These are phyloP conservation scores for Andricus grossulariae DNA, from an alignment of 1,140 invertebrate species.

Conservation along the genomic window DNA sequence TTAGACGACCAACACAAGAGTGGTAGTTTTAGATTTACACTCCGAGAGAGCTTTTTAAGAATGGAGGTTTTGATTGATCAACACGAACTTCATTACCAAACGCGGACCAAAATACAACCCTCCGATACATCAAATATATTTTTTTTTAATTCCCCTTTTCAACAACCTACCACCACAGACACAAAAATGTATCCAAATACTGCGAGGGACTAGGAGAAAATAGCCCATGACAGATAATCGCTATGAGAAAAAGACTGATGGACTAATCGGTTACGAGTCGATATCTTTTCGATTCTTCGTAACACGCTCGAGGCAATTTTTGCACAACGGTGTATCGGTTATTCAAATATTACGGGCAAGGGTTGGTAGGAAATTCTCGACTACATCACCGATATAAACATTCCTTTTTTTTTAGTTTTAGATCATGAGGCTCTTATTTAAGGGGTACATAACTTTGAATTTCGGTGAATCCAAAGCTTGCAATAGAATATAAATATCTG, in stretches of 20 bases:
- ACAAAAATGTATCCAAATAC: constrained; percentile 44
- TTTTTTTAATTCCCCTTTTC: constrained; percentile 26
- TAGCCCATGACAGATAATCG: constrained; percentile 65
- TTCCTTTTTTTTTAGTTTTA: constrained; percentile 20
- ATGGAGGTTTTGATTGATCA: background rate
- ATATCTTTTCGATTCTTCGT: constrained; percentile 52
- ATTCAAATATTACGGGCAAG: constrained; percentile 12
- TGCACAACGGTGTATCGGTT: constrained; percentile 28
- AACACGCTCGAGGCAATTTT: constrained; percentile 48
- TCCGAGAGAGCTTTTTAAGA: no score
- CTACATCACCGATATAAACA: constrained; percentile 9
- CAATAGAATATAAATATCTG: no score
- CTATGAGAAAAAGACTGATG: constrained; percentile 70
- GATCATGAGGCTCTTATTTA: background rate
- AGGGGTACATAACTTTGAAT: no score
- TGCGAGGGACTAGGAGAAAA: constrained; percentile 50
- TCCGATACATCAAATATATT: background rate
- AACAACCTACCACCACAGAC: constrained; percentile 48
- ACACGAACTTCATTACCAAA: background rate
- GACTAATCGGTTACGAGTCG: constrained; percentile 47
- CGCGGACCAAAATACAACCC: background rate
- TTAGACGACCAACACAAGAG: no score
- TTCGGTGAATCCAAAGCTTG: no score
- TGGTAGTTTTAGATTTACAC: no score
- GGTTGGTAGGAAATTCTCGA: constrained; percentile 6